Percentiles rank a stretch among this genome's conserved stretches.
Conservation (phyloP, 2,113 vertebrate species). For the Clarias batrachus region DNA sequence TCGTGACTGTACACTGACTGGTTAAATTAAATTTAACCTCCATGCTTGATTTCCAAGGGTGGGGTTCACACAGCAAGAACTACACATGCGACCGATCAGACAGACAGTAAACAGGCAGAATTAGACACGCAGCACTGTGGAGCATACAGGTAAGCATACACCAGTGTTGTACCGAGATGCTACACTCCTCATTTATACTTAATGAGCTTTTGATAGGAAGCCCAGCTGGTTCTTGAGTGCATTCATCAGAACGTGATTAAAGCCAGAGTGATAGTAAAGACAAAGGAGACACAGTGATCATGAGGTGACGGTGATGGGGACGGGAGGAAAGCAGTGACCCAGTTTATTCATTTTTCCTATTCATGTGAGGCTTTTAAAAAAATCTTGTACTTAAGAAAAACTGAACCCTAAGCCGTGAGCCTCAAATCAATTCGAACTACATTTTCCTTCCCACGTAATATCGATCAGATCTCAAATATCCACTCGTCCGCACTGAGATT, state of each 20-base stretch:
- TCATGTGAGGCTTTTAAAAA: not conserved
- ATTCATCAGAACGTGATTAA: slow-evolving; percentile 37
- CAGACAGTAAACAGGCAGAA: slow-evolving; percentile 17
- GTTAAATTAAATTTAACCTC: not conserved
- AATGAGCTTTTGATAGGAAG: slow-evolving; percentile 43
- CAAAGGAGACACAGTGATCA: not conserved
- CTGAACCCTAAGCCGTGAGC: not conserved
- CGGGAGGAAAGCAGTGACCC: not conserved
- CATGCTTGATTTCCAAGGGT: not conserved
- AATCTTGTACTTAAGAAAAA: not conserved
- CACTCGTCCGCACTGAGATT: not conserved
- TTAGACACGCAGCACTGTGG: not conserved
- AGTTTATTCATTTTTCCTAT: not conserved
- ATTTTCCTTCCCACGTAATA: slow-evolving; percentile 9
- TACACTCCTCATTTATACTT: slow-evolving; percentile 30
- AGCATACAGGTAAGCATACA: slow-evolving; percentile 1
- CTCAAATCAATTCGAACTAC: slow-evolving; percentile 1
- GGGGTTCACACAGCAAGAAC: not conserved
- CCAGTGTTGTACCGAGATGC: slow-evolving; percentile 9
- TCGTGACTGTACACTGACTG: not conserved
- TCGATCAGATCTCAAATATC: not conserved
- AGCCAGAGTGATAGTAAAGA: slow-evolving; percentile 6
- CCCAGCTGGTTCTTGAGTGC: slow-evolving; percentile 36
- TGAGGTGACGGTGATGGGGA: not conserved
- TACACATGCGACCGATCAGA: not conserved